Evolutionary conservation across 2,888 invertebrate species (phyloP), one percentile per base, ranked within the genome.

Genomic region (Orthosia incerta): DNA sequence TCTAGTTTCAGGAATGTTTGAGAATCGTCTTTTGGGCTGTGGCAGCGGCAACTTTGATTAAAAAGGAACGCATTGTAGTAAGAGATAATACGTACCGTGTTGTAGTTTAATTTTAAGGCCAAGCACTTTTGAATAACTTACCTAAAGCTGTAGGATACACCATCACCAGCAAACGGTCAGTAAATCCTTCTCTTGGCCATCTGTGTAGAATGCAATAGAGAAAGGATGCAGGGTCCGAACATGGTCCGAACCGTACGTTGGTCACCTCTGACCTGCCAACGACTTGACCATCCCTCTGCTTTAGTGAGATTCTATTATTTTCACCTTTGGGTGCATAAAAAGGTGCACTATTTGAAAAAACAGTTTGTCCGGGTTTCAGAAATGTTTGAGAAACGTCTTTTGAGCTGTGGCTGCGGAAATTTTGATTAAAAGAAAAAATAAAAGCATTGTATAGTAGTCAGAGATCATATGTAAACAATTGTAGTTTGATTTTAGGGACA

Each of bases 261-360:
- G 90, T 93, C 94, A 95, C 95, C 95, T 95, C 91, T 95, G 95
- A 96, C 95, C 95, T 90, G 87, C 90, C 93, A 91, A 93, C 92
- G 90, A 89, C 86, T 87, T 79, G 75, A 77, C 76, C 70, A 80
- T 81, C 83, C 83, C 71, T 64, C 53, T 51, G 50, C 64, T 70
- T 65, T 56, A 56, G 46, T 53, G 48, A 82, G 66, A 86, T 86
- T 23, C 12, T 55, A 71, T 79, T 82, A 71, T 74, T 82, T 69
- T 65, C 85, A 86, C 55, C 12, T 78, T 79, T 31, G 16, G 7
- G 84, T 87, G 86, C 85, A 67, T 63, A 63, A 68, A 66, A 75
- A 72, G 73, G 66, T 80, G 64, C 65, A 59, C 13, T 53, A 59
- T 79, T 62, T 31, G 3, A 16, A 73, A 48, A 7, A 59, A 20